These are phyloP conservation scores for Tympanoctomys barrerae DNA, from an alignment of 2,797 vertebrate species.

Conservation along the genomic window DNA sequence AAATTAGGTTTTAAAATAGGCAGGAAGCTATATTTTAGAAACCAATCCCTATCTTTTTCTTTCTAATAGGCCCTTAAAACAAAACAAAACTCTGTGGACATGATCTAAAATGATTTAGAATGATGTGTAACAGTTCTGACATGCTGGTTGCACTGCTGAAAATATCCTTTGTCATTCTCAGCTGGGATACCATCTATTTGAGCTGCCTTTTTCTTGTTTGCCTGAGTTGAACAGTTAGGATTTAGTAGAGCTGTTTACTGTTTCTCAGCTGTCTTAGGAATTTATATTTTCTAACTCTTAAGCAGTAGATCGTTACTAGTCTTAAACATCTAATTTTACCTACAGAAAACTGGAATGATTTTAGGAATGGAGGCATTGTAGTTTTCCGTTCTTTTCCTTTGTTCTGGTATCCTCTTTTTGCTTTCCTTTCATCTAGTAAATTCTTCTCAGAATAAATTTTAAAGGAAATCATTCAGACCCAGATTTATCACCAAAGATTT, in stretches of 20 bases:
- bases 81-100: constrained; percentile 73
- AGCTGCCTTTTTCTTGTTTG: constrained; percentile 85
- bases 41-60: neutral
- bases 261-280: constrained; percentile 74
- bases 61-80: constrained; percentile 66
- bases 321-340: constrained; percentile 24
- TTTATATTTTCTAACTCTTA: constrained; percentile 28
- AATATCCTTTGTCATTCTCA: constrained; percentile 75
- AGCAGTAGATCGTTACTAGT: neutral
- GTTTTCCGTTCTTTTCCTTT: neutral
- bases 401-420: neutral
- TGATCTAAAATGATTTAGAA: constrained; percentile 62
- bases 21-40: constrained; percentile 12
- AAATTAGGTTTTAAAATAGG: constrained; percentile 65
- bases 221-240: constrained; percentile 76
- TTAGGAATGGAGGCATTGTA: neutral
- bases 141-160: constrained; percentile 72
- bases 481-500: constrained; percentile 53
- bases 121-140: constrained; percentile 63
- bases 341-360: neutral
- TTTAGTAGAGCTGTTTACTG: constrained; percentile 80
- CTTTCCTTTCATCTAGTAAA: neutral
- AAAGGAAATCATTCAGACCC: neutral
- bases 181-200: constrained; percentile 73
- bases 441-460: neutral